These are phyloP conservation scores for Todus mexicanus DNA, from an alignment of 2,797 vertebrate species.

Conservation along the genomic window DNA sequence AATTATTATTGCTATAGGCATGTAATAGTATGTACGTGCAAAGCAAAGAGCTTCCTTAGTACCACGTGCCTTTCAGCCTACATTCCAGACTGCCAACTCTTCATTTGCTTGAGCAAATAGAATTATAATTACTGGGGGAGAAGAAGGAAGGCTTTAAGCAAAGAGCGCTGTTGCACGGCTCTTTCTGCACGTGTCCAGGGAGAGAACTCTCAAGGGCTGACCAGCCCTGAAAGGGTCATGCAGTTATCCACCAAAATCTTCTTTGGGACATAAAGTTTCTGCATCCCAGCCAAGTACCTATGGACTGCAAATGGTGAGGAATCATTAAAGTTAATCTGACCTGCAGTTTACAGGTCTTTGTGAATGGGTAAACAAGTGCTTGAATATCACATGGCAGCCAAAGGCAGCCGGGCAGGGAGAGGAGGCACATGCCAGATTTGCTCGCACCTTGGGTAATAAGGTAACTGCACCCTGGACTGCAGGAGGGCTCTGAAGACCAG, in stretches of 20 bases:
- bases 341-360: neutral
- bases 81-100: neutral
- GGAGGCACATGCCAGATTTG: fast-evolving
- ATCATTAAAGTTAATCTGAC: neutral
- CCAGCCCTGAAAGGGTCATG: neutral
- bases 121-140: neutral
- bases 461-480: neutral
- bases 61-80: neutral
- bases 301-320: neutral
- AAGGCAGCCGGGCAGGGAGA: neutral
- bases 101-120: neutral
- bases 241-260: neutral
- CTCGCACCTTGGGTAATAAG: neutral
- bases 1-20: neutral
- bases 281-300: neutral
- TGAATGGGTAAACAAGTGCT: neutral
- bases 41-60: neutral
- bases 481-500: neutral
- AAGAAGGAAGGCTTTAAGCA: neutral
- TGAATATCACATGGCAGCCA: neutral
- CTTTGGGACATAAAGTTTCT: neutral
- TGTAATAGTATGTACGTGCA: neutral
- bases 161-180: neutral
- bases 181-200: neutral
- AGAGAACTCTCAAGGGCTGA: neutral